Evolutionary conservation across 2,888 invertebrate genomes (phyloP).

Genomic region (Trissolcus japonicus): DNA sequence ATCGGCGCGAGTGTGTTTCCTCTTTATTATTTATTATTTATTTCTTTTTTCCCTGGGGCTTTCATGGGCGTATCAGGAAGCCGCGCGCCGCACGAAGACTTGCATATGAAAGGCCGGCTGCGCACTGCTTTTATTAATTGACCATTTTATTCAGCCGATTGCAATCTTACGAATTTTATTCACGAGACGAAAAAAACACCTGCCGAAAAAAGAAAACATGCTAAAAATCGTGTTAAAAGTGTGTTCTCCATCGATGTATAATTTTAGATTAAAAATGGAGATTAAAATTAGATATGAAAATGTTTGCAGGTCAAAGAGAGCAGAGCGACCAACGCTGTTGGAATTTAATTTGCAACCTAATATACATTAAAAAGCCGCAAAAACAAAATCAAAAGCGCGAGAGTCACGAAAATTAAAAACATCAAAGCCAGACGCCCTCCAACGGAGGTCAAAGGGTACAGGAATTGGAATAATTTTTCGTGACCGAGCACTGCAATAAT

Average conservation of each 20-base stretch:
- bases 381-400: constrained; percentile 24
- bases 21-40: constrained; percentile 27
- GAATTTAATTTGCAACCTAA: not conserved
- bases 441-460: constrained; percentile 3
- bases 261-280: too few relatives aligned
- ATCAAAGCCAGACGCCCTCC: constrained; percentile 24
- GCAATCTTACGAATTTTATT: constrained; percentile 6
- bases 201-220: too few relatives aligned
- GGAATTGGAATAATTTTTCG: constrained; percentile 16
- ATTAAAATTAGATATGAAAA: too few relatives aligned
- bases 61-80: constrained; percentile 32
- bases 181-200: too few relatives aligned
- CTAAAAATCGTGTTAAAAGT: too few relatives aligned
- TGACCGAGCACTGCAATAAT: constrained; percentile 21
- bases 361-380: constrained; percentile 30
- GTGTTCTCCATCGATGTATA: too few relatives aligned
- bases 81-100: not conserved
- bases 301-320: too few relatives aligned
- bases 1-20: constrained; percentile 16
- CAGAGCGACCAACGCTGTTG: too few relatives aligned
- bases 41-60: constrained; percentile 8
- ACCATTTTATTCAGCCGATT: constrained; percentile 26
- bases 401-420: constrained; percentile 30
- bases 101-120: not conserved
- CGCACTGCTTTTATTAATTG: constrained; percentile 35